Conservation (phyloP, 2,113 vertebrate genomes). For the Mormoops blainvillei region DNA sequence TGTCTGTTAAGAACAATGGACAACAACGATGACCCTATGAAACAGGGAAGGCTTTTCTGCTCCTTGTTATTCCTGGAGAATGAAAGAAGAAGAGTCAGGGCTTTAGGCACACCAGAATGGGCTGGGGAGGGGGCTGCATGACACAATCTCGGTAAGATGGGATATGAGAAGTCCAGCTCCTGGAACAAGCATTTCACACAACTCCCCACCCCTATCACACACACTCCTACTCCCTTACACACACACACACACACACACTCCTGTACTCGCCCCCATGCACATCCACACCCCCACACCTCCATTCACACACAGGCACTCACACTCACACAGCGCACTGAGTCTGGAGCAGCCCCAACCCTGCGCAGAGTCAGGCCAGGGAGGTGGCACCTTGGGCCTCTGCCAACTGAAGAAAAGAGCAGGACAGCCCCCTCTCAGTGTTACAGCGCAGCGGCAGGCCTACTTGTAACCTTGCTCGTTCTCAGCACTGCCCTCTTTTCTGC, state of each 20-base stretch:
- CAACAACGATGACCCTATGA: background rate
- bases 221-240: background rate
- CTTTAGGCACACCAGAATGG: fast-evolving
- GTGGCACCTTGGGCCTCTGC: background rate
- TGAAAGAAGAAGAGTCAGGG: background rate
- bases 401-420: background rate
- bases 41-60: background rate
- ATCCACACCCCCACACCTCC: background rate
- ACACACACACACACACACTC: background rate
- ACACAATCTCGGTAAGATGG: too few species aligned
- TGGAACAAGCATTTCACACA: background rate
- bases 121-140: too few species aligned
- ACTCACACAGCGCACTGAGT: background rate
- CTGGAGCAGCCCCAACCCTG: background rate
- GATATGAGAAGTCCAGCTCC: background rate
- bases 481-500: background rate
- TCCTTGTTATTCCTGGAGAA: background rate
- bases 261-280: background rate
- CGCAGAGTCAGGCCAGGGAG: background rate
- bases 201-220: too few species aligned
- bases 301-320: background rate
- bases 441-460: background rate
- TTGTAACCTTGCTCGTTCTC: background rate
- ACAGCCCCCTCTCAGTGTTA: fast-evolving
- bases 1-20: background rate